Evolutionary conservation across 2,888 invertebrate genomes (phyloP).

Genomic region (Sclerodermus sp.): DNA sequence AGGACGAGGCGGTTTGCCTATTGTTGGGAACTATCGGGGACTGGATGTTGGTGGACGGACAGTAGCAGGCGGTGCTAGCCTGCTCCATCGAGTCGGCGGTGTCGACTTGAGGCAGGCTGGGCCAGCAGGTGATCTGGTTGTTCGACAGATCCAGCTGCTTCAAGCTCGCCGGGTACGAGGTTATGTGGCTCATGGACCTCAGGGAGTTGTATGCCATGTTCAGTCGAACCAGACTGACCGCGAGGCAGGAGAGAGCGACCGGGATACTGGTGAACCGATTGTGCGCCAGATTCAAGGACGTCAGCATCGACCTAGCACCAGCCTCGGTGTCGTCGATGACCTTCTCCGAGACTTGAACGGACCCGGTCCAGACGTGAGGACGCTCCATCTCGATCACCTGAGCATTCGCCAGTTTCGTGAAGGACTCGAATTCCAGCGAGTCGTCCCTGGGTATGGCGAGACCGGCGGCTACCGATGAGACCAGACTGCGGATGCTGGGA

Average conservation of each 20-base stretch:
- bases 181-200: conserved; percentile 65
- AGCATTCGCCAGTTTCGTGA: conserved; percentile 53
- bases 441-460: conserved; percentile 47
- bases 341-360: conserved; percentile 69
- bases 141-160: conserved; percentile 92
- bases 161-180: conserved; percentile 84
- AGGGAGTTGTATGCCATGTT: conserved; percentile 90
- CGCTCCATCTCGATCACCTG: conserved; percentile 66
- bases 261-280: conserved; percentile 90
- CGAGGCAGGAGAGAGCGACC: conserved; percentile 84
- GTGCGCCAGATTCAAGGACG: conserved; percentile 83
- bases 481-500: conserved; percentile 43
- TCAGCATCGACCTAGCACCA: conserved; percentile 68
- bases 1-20: conserved; percentile 63
- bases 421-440: conserved; percentile 52
- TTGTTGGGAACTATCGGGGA: conserved; percentile 46
- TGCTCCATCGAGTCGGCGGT: conserved; percentile 67
- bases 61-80: conserved; percentile 74
- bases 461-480: conserved; percentile 31
- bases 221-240: conserved; percentile 80
- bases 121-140: conserved; percentile 90
- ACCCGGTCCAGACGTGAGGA: conserved; percentile 76
- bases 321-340: conserved; percentile 63
- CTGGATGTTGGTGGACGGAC: conserved; percentile 55
- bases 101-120: conserved; percentile 72